Percentiles rank a stretch among this genome's conserved stretches.
Evolutionary conservation across 2,888 invertebrate species (phyloP).

Genomic region (Limnephilus auricula): DNA sequence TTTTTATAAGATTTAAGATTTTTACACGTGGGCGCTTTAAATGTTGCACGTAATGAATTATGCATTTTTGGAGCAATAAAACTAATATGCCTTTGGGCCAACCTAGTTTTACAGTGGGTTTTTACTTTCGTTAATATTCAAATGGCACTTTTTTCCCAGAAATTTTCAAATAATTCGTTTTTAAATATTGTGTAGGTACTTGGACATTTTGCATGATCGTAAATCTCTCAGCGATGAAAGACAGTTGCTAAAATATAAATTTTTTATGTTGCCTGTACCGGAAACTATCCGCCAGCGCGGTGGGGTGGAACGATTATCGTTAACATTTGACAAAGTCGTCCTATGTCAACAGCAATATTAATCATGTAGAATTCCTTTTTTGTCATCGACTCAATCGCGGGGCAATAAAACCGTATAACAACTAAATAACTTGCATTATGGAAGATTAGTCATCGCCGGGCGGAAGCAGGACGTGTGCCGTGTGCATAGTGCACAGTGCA

Average conservation of each 20-base stretch:
- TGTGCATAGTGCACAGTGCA: background rate
- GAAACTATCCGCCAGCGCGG: background rate
- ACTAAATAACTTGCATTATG: conserved; percentile 53
- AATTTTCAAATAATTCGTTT: background rate
- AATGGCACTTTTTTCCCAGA: background rate
- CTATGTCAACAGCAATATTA: conserved; percentile 49
- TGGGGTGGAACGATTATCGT: conserved; percentile 18
- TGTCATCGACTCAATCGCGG: conserved; percentile 52
- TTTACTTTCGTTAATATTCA: background rate
- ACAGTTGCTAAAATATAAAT: background rate
- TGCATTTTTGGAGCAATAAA: no score
- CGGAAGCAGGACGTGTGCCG: conserved; percentile 56
- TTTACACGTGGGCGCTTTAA: no score
- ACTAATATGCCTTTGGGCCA: no score
- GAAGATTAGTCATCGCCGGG: conserved; percentile 60
- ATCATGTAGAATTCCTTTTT: conserved; percentile 48
- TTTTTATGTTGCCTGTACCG: background rate
- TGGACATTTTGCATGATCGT: background rate
- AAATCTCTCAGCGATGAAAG: background rate
- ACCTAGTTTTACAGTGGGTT: no score
- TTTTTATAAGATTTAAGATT: no score
- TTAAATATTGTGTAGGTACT: background rate
- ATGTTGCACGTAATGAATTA: no score
- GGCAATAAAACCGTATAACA: conserved; percentile 51
- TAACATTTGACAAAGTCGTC: conserved; percentile 37